phyloP scores from a whole-genome alignment of 2,888 invertebrate genomes.

The Meganola albula region DNA sequence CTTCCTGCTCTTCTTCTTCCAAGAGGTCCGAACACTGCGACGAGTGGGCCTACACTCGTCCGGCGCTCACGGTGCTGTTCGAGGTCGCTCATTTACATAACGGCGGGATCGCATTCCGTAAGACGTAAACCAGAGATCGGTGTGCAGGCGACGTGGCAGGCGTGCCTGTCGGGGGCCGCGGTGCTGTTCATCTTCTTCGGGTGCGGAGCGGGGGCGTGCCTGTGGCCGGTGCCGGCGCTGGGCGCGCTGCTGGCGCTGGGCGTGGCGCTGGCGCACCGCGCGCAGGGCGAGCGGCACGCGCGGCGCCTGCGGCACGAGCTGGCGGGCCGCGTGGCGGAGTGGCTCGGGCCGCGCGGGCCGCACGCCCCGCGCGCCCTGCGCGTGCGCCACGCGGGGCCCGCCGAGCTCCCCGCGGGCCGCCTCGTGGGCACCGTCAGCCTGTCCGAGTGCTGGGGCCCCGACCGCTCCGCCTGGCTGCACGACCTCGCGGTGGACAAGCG shows the following conservation, averaged over 20 bases:
- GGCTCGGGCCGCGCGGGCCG: conserved; percentile 27
- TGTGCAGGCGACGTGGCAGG: conserved; percentile 51
- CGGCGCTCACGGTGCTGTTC: not conserved
- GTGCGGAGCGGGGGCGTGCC: conserved; percentile 49
- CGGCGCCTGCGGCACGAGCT: conserved; percentile 70
- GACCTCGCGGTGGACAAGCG: conserved; percentile 31
- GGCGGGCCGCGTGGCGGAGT: conserved; percentile 64
- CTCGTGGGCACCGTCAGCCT: conserved; percentile 46
- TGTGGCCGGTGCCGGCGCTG: conserved; percentile 28
- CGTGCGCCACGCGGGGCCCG: not conserved
- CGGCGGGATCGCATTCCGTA: not conserved
- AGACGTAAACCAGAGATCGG: not conserved
- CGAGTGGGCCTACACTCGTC: too few species aligned
- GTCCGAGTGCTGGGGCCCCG: conserved; percentile 33
- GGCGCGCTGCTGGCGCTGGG: conserved; percentile 22
- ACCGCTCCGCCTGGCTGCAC: conserved; percentile 39
- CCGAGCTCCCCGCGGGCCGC: conserved; percentile 15
- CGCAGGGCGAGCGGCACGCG: conserved; percentile 10
- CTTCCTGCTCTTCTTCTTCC: conserved; percentile 46
- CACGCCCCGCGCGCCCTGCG: conserved; percentile 11
- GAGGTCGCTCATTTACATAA: not conserved
- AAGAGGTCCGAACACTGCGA: conserved; percentile 38
- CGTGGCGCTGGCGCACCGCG: conserved; percentile 14
- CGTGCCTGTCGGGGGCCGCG: conserved; percentile 80
- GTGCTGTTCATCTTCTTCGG: conserved; percentile 81